Percentiles rank a stretch among this genome's conserved stretches.
Evolutionary conservation across 2,113 vertebrate species (phyloP).

Genomic region (Phrynocephalus versicolor): DNA sequence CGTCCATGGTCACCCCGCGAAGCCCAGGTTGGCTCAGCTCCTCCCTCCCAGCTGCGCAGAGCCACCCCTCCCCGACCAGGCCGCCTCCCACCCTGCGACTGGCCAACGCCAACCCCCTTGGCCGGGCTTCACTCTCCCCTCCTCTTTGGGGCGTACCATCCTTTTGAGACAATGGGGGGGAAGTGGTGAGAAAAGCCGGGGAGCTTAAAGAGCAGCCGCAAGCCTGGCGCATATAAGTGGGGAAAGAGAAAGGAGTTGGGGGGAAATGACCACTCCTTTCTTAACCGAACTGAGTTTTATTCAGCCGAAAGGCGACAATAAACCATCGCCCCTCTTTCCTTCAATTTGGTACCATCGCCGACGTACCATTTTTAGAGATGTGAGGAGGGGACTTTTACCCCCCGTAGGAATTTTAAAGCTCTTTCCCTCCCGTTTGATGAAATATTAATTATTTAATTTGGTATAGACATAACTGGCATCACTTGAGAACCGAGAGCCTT

Average conservation of each 20-base stretch:
- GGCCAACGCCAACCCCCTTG: conserved; percentile 17
- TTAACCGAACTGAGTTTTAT: not conserved
- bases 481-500: not conserved
- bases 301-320: not conserved
- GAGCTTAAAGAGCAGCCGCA: not conserved
- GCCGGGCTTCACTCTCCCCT: conserved; percentile 14
- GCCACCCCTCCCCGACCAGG: not conserved
- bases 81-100: conserved; percentile 43
- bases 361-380: not conserved
- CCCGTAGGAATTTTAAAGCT: not conserved
- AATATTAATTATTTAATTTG: not conserved
- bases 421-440: not conserved
- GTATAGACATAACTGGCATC: not conserved
- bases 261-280: not conserved
- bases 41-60: conserved; percentile 20
- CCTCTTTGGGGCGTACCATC: conserved; percentile 23
- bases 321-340: not conserved
- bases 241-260: rapidly evolving
- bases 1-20: conserved; percentile 18
- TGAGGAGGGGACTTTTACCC: not conserved
- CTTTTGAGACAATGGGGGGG: not conserved
- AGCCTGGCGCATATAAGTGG: not conserved
- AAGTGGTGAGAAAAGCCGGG: not conserved
- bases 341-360: conserved; percentile 10
- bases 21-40: not conserved